Evolutionary conservation across 2,797 vertebrate genomes (phyloP).

Genomic region (Tinamus major): DNA sequence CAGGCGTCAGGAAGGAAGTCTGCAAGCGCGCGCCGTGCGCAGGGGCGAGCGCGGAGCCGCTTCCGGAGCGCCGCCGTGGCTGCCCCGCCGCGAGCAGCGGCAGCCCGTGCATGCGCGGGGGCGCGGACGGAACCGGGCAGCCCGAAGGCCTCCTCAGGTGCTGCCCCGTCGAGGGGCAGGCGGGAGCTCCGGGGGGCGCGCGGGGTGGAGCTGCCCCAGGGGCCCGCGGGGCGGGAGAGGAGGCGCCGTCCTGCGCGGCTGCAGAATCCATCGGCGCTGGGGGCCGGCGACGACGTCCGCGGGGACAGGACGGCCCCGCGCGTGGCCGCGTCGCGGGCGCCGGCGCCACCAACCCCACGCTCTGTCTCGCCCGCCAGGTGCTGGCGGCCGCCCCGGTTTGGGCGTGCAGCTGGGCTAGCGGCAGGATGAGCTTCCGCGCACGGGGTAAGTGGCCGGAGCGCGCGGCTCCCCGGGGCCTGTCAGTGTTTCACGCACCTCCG

Average conservation of each 20-base stretch:
- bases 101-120: rapidly evolving
- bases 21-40: background rate
- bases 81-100: background rate
- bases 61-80: background rate
- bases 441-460: background rate
- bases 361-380: conserved; percentile 36
- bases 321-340: too few relatives aligned
- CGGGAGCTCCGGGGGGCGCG: background rate
- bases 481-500: background rate
- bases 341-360: too few relatives aligned
- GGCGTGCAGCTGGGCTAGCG: background rate
- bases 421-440: background rate
- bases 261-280: conserved; percentile 23
- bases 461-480: background rate
- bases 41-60: background rate
- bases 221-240: background rate
- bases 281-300: too few relatives aligned
- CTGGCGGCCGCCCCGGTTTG: background rate
- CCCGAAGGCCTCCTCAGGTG: rapidly evolving
- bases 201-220: conserved; percentile 37
- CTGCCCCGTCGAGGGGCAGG: background rate
- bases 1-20: conserved; percentile 52
- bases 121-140: rapidly evolving
- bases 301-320: too few relatives aligned
- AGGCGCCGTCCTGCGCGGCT: background rate